Conservation (phyloP, 2,113 vertebrate genomes). For the Nettapus auritus region DNA sequence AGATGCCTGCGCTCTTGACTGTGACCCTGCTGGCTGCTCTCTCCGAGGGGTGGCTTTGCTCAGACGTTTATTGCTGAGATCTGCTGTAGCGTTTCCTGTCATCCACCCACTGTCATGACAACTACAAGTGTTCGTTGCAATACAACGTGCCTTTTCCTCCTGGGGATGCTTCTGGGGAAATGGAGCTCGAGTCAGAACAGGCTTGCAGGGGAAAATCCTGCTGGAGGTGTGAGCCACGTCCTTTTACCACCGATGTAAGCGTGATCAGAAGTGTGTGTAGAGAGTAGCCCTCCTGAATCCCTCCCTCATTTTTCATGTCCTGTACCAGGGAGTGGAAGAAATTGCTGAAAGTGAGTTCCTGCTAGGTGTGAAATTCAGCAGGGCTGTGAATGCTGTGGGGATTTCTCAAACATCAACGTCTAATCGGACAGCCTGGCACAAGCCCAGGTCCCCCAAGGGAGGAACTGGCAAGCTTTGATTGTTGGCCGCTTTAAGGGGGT, state of each 20-base stretch:
- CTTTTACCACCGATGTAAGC: fast-evolving
- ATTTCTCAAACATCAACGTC: fast-evolving
- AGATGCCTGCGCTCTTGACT: neutral
- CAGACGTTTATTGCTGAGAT: neutral
- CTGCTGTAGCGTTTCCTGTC: neutral
- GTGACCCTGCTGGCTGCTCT: neutral
- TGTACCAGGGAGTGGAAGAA: neutral
- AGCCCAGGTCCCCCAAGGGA: fast-evolving
- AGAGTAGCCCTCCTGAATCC: neutral
- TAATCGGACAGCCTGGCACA: neutral
- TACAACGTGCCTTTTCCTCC: neutral
- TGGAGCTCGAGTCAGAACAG: neutral
- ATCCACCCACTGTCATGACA: neutral
- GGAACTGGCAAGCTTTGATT: neutral
- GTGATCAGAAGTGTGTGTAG: neutral
- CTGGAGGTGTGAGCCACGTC: neutral
- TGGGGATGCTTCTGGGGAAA: neutral
- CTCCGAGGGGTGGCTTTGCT: neutral
- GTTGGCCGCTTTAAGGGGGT: neutral
- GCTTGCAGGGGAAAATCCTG: neutral
- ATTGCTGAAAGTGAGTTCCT: neutral
- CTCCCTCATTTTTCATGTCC: neutral
- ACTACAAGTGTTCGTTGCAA: neutral
- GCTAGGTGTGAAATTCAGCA: neutral
- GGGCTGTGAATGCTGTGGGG: neutral